phyloP scores from a whole-genome alignment of 2,113 vertebrate genomes.

The Saccopteryx bilineata region DNA sequence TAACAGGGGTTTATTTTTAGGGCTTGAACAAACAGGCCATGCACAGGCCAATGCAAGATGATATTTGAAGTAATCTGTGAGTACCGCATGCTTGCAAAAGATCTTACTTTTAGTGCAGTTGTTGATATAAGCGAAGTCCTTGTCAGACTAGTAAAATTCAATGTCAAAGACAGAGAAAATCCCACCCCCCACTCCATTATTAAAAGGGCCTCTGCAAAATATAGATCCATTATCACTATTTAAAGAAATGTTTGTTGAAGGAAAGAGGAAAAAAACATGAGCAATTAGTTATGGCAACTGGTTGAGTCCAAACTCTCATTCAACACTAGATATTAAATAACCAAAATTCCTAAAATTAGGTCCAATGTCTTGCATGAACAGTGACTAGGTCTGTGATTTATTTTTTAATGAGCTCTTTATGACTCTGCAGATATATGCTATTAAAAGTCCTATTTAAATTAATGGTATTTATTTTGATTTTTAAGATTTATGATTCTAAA shows the following conservation, averaged over 20 bases:
- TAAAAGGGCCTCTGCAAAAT: slow-evolving; percentile 14
- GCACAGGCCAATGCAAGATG: slow-evolving; percentile 87
- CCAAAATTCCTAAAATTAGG: not conserved
- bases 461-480: not conserved
- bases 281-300: not conserved
- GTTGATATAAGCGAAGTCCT: slow-evolving; percentile 81
- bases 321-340: not conserved
- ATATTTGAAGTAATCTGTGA: slow-evolving; percentile 88
- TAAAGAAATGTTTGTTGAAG: slow-evolving; percentile 28
- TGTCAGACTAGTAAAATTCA: slow-evolving; percentile 79
- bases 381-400: not conserved
- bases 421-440: not conserved
- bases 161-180: slow-evolving; percentile 72
- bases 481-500: not conserved
- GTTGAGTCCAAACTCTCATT: slow-evolving; percentile 20
- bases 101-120: slow-evolving; percentile 75
- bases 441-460: not conserved
- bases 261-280: slow-evolving; percentile 44
- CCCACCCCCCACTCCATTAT: slow-evolving; percentile 60
- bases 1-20: slow-evolving; percentile 93
- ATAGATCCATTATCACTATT: slow-evolving; percentile 11
- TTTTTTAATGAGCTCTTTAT: slow-evolving; percentile 11
- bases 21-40: slow-evolving; percentile 88
- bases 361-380: not conserved
- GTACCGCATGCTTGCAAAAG: slow-evolving; percentile 86